phyloP scores from a whole-genome alignment of 1,140 invertebrate species.

The Diorhabda carinulata region DNA sequence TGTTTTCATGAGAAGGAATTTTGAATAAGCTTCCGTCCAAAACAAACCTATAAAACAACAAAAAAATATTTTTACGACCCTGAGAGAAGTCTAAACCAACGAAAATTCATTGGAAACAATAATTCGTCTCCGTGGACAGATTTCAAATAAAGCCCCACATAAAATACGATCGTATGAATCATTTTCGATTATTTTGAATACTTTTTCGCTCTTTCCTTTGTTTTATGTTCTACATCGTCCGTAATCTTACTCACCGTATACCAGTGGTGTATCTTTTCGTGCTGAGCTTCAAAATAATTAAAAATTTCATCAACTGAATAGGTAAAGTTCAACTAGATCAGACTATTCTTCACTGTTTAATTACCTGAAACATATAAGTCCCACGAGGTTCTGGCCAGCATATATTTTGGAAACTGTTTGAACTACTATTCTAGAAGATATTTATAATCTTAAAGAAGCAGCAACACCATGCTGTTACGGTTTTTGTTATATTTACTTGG shows the following conservation, averaged over 20 bases:
- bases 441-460: no score
- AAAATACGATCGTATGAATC: slow-evolving; percentile 2
- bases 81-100: not conserved
- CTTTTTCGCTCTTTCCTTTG: not conserved
- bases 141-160: not conserved
- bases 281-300: no score
- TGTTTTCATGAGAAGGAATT: not conserved
- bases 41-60: not conserved
- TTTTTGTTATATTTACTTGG: no score
- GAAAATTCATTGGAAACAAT: not conserved
- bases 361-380: no score
- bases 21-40: not conserved
- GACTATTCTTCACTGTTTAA: no score
- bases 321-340: no score
- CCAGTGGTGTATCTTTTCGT: not conserved
- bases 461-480: no score
- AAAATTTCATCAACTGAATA: no score
- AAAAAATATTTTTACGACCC: slow-evolving; percentile 1
- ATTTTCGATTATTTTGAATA: slow-evolving; percentile 3
- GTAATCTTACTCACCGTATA: not conserved
- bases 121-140: slow-evolving; percentile 1
- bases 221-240: not conserved
- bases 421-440: no score
- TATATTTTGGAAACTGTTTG: no score
- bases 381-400: no score